Evolutionary conservation across 2,113 vertebrate genomes (phyloP).

Genomic region (Chamaetylas fuelleborni): DNA sequence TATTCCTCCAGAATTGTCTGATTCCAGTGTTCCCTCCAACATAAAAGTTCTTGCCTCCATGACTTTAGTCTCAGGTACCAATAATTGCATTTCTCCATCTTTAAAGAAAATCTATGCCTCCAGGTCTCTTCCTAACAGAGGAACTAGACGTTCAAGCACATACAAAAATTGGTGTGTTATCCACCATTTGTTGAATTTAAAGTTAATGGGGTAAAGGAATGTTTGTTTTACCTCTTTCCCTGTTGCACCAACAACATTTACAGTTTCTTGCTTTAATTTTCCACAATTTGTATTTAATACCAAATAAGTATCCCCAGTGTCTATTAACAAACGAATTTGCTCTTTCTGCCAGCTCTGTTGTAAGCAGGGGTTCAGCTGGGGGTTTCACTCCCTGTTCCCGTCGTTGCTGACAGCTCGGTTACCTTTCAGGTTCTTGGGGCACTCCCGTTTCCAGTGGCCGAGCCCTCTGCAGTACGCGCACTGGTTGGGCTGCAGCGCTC

Average conservation of each 20-base stretch:
- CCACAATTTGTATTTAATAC: neutral
- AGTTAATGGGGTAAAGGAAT: neutral
- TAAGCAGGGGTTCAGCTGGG: neutral
- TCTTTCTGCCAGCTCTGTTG: neutral
- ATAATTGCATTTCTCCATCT: neutral
- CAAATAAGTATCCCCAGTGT: neutral
- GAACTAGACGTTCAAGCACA: neutral
- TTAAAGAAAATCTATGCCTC: neutral
- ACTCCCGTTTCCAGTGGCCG: neutral
- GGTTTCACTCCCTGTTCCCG: too few relatives aligned
- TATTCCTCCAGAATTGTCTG: neutral
- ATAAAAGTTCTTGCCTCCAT: neutral
- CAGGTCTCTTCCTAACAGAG: neutral
- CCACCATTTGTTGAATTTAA: accelerated
- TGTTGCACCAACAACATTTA: neutral
- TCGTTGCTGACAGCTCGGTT: neutral
- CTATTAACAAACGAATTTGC: neutral
- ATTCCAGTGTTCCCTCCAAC: neutral
- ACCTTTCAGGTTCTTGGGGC: neutral
- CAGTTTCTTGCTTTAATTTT: neutral
- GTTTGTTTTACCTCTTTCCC: neutral
- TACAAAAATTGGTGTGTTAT: neutral
- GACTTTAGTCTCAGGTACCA: neutral
- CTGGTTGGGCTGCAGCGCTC: neutral
- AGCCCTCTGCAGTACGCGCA: accelerated